Evolutionary conservation across 92 coral and sea anemone genomes (phyloP).

Genomic region (Phenganax stokvisi): DNA sequence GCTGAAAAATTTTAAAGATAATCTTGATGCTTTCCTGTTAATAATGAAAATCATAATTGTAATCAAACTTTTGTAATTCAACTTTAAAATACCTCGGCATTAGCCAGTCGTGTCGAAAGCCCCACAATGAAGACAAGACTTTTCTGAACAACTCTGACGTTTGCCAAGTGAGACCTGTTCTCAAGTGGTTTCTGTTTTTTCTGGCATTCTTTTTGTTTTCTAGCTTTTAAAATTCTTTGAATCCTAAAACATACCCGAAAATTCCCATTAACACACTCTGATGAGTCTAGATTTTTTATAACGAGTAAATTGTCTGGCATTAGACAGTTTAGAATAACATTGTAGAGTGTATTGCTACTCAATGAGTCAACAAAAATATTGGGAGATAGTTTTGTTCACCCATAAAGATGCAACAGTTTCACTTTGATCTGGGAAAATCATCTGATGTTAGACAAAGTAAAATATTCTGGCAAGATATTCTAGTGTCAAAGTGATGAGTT

Average conservation of each 20-base stretch:
- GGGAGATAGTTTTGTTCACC: no score
- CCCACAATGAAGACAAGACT: constrained; percentile 97
- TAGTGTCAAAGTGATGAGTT: no score
- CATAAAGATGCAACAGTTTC: no score
- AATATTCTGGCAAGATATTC: no score
- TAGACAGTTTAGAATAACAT: no score
- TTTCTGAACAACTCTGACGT: constrained; percentile 98
- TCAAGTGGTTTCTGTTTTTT: constrained; percentile 93
- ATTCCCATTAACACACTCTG: no score
- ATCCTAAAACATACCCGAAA: constrained; percentile 49
- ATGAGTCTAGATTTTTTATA: not conserved
- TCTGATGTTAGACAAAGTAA: no score
- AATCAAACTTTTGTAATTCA: not conserved
- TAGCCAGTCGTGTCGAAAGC: constrained; percentile 89
- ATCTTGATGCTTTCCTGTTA: not conserved
- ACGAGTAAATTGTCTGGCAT: not conserved
- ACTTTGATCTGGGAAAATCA: no score
- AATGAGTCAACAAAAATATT: no score
- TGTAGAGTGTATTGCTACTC: no score
- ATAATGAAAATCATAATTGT: not conserved
- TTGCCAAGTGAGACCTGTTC: constrained; percentile 93
- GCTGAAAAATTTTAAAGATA: constrained; percentile 42
- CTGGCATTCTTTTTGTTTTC: constrained; percentile 94
- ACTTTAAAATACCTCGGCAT: constrained; percentile 70
- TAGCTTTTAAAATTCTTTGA: constrained; percentile 83